These are phyloP conservation scores for Amblyjoppa proteus DNA, from an alignment of 2,888 invertebrate species.

Conservation along the genomic window DNA sequence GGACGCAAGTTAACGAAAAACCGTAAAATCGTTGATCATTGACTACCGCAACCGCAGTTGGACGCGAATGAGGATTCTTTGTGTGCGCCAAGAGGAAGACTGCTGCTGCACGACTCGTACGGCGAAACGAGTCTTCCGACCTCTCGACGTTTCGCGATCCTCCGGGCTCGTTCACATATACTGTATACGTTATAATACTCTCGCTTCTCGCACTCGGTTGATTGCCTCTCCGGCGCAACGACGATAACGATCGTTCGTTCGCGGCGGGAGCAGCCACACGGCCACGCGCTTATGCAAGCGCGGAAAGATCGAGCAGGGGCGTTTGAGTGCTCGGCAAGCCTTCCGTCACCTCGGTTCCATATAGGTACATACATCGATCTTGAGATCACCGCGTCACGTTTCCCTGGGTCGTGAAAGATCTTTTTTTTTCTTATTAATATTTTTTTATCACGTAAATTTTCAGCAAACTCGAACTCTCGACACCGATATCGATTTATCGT, in stretches of 20 bases:
- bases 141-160: neutral
- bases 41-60: neutral
- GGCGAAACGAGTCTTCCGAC: conserved; percentile 14
- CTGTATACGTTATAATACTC: neutral
- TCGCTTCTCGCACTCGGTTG: conserved; percentile 29
- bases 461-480: conserved; percentile 27
- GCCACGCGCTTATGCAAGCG: conserved; percentile 58
- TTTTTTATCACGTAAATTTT: neutral
- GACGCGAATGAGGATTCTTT: conserved; percentile 9
- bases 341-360: conserved; percentile 40
- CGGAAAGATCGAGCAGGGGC: conserved; percentile 50
- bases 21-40: conserved; percentile 10
- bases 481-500: neutral
- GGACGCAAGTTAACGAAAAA: neutral
- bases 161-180: neutral
- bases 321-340: conserved; percentile 27
- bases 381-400: conserved; percentile 31
- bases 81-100: neutral
- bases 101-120: neutral
- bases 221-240: conserved; percentile 11
- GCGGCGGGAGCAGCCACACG: conserved; percentile 11
- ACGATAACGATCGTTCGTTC: conserved; percentile 40
- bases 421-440: neutral
- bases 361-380: conserved; percentile 52
- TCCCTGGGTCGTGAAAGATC: conserved; percentile 31